These are phyloP conservation scores for Aphis craccivora DNA, from an alignment of 1,140 invertebrate genomes.

Conservation along the genomic window DNA sequence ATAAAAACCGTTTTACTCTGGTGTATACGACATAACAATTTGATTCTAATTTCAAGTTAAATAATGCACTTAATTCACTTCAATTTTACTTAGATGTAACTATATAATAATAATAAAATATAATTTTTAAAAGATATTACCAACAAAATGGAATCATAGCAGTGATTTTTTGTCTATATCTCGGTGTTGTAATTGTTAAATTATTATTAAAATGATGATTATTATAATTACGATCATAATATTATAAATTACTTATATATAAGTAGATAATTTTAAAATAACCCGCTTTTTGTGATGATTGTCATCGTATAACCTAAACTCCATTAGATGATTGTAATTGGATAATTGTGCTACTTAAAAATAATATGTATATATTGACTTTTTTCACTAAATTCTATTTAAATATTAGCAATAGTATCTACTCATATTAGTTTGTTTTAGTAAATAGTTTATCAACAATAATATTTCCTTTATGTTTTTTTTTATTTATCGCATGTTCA, in stretches of 20 bases:
- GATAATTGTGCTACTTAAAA: not conserved
- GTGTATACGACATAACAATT: too few relatives aligned
- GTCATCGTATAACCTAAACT: not conserved
- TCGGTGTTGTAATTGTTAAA: not conserved
- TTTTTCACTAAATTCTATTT: not conserved
- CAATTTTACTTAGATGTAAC: too few relatives aligned
- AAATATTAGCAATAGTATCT: not conserved
- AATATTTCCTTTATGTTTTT: not conserved
- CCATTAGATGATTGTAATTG: not conserved
- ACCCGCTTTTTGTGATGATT: not conserved
- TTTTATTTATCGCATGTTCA: not conserved
- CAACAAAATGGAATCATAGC: too few relatives aligned
- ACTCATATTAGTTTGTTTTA: not conserved
- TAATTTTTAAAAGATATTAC: too few relatives aligned
- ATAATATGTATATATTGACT: too few relatives aligned
- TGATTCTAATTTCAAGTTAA: too few relatives aligned
- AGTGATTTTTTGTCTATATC: not conserved
- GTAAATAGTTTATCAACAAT: not conserved
- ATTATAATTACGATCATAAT: too few relatives aligned
- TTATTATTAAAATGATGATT: not conserved
- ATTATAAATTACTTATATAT: not conserved
- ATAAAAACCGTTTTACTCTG: too few relatives aligned
- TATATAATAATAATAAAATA: too few relatives aligned
- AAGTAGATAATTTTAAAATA: not conserved
- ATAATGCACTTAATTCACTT: too few relatives aligned